Base-by-base conservation (phyloP, 2,797 vertebrate species). In the Philypnodon macrostomus region DNA sequence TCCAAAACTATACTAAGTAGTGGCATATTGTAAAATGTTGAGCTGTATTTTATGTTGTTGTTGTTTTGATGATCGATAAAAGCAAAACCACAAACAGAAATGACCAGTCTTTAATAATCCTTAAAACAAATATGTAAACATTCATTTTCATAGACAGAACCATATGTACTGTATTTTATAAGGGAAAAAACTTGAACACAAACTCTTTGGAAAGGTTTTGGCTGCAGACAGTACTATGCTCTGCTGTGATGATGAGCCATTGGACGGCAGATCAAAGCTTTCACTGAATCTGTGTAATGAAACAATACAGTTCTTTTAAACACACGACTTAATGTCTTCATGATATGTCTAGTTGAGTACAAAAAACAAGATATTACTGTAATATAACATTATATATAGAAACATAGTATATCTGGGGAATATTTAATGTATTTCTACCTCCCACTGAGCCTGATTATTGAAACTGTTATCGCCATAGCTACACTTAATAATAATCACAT, bases 361-460 rank as follows among this genome's bases (percentile, higher is more conserved):
- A n/a, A n/a, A n/a, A n/a, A n/a, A n/a, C n/a, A n/a, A n/a, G n/a
- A 88, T 82, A 88, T 84, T 81, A 81, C 66, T 72, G 59, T 69
- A 75, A 81, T 62, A 72, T 79, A 64, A 75, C 61, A 77, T 84
- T 80, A 63, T 76, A n/a, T n/a, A n/a, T n/a, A n/a, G n/a, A 61
- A 74, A 79, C 75, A 74, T 69, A 76, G 59, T 70, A 81, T 75
- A 75, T 68, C 64, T 47, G 65, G 74, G 63, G 27, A 73, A 66
- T 51, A 44, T 60, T 49, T 52, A 67, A 68, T 58, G 26, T 3
- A 4, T 26, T 41, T 29, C 27, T 29, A 3, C 10, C 4, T 37
- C 17, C 14, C 7, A 9, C 19, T 23, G 18, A 9, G 6, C 39
- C 16, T 50, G 17, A 18, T 46, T 44, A 45, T n/a, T 14, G 58